A percentile compares a stretch with the other conserved stretches of the same genome.
Evolutionary conservation across 1,140 invertebrate genomes (phyloP).

Genomic region (Drosophila lacteicornis): DNA sequence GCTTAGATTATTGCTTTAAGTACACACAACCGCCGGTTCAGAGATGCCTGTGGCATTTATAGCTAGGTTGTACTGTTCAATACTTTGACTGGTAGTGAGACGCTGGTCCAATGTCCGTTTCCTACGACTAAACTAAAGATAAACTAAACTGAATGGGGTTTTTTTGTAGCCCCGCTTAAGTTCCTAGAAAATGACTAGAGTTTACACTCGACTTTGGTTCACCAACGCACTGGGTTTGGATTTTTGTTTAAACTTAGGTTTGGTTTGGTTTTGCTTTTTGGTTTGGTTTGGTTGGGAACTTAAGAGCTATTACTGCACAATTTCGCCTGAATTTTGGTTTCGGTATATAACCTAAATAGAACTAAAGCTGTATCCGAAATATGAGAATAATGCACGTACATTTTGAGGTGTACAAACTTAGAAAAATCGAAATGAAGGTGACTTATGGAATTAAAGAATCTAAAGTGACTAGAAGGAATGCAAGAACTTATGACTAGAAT

Average conservation of each 20-base stretch:
- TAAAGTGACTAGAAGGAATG: conserved; percentile 50
- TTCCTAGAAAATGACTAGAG: conserved; percentile 81
- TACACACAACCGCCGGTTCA: conserved; percentile 79
- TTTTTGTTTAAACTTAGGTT: conserved; percentile 56
- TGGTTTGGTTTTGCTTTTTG: conserved; percentile 47
- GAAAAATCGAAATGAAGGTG: conserved; percentile 36
- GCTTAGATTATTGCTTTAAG: conserved; percentile 59
- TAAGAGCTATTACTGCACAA: conserved; percentile 83
- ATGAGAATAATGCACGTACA: conserved; percentile 24
- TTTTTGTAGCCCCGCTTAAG: conserved; percentile 42
- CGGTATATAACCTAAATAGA: conserved; percentile 46
- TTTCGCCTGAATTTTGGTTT: conserved; percentile 81
- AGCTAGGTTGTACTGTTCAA: conserved; percentile 73
- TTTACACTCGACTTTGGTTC: conserved; percentile 75
- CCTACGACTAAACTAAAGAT: conserved; percentile 47
- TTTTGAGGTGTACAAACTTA: conserved; percentile 19
- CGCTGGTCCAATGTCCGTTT: conserved; percentile 78
- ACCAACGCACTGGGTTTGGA: conserved; percentile 60
- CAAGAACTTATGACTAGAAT: conserved; percentile 48
- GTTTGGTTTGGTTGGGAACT: conserved; percentile 38
- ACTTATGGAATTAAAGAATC: conserved; percentile 21
- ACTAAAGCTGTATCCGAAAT: conserved; percentile 61
- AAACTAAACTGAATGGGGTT: conserved; percentile 28
- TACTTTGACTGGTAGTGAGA: conserved; percentile 81
- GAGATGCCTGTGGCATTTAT: conserved; percentile 64